phyloP scores from a whole-genome alignment of 2,888 invertebrate genomes.

The Lasioglossum figueresi region DNA sequence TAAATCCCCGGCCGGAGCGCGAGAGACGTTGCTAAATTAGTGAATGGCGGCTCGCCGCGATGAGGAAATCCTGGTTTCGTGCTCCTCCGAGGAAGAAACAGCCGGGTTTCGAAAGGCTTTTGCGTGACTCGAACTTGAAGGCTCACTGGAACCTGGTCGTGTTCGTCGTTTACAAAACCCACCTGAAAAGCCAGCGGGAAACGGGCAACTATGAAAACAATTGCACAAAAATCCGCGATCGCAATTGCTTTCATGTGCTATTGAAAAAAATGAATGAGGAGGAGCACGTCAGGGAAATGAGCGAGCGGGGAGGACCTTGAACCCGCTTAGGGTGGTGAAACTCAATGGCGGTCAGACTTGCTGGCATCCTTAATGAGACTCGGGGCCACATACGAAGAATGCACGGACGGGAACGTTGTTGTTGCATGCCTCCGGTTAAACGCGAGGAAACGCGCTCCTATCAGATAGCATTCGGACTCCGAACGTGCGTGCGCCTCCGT shows the following conservation, averaged over 20 bases:
- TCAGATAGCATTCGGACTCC: constrained; percentile 74
- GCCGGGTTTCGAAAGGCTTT: constrained; percentile 8
- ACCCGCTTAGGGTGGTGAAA: constrained; percentile 63
- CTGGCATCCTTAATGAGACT: constrained; percentile 61
- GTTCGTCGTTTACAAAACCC: not conserved
- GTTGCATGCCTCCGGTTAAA: constrained; percentile 76
- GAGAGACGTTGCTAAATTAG: constrained; percentile 61
- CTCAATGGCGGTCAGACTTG: constrained; percentile 67
- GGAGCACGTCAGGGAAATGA: not conserved
- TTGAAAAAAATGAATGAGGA: not conserved
- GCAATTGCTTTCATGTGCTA: not conserved
- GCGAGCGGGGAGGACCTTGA: constrained; percentile 53
- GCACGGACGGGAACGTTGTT: constrained; percentile 43
- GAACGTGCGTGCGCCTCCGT: constrained; percentile 73
- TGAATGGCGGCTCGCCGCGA: constrained; percentile 42
- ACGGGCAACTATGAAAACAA: not conserved
- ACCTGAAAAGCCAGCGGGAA: not conserved
- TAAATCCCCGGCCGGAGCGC: constrained; percentile 38
- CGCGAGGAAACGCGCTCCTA: constrained; percentile 76
- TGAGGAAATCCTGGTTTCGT: constrained; percentile 59
- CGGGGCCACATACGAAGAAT: constrained; percentile 71
- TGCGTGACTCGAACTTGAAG: not conserved
- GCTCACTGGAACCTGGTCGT: not conserved
- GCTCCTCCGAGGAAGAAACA: not conserved
- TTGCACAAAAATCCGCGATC: not conserved